These are phyloP conservation scores for Galagoides demidoff DNA, from an alignment of 2,797 vertebrate species.

Conservation along the genomic window DNA sequence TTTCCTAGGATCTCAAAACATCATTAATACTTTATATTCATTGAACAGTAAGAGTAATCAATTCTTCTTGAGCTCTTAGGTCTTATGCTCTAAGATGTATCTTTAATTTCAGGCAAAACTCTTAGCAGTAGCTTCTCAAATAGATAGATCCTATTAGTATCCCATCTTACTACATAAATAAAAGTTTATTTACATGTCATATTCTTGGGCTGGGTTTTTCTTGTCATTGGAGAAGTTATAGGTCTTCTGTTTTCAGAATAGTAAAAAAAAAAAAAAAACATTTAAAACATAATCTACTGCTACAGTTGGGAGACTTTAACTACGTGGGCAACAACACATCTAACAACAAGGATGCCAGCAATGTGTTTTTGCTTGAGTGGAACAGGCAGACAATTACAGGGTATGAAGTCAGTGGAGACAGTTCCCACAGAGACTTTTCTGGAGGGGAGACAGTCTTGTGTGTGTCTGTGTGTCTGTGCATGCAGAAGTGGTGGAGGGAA, in stretches of 20 bases:
- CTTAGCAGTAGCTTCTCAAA: neutral
- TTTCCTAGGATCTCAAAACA: neutral
- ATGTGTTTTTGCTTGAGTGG: neutral
- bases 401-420: neutral
- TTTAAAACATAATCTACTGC: neutral
- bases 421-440: neutral
- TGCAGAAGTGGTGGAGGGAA: fast-evolving
- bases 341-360: neutral
- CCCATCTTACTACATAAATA: neutral
- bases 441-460: neutral
- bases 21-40: neutral
- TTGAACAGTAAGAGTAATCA: neutral
- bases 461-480: no score
- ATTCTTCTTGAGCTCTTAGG: neutral
- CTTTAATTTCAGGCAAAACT: neutral
- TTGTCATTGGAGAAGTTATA: neutral
- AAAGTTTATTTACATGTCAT: neutral
- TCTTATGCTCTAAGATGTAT: neutral
- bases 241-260: neutral
- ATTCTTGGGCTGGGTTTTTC: neutral
- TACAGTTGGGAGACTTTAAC: neutral
- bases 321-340: neutral
- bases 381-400: neutral
- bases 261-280: neutral
- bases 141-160: neutral